phyloP scores from a whole-genome alignment of 2,113 vertebrate genomes.

The Atractosteus spatula region DNA sequence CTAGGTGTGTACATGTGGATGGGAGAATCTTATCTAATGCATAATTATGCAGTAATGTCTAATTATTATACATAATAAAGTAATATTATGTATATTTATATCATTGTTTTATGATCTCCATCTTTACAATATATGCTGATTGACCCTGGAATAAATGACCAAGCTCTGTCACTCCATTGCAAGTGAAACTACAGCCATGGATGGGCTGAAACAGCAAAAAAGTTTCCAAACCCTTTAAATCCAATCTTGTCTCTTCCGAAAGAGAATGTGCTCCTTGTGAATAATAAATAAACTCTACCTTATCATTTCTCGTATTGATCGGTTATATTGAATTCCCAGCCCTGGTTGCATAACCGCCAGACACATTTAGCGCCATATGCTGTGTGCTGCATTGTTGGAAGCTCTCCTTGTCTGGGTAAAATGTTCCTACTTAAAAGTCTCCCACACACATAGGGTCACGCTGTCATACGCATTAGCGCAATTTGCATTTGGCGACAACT shows the following conservation, averaged over 20 bases:
- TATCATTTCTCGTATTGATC: not conserved
- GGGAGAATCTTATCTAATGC: no score
- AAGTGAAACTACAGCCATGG: no score
- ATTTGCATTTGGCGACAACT: slow-evolving; percentile 45
- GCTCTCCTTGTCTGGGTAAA: slow-evolving; percentile 30
- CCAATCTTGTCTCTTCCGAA: no score
- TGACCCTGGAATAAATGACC: not conserved
- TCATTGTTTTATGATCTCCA: no score
- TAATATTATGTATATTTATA: no score
- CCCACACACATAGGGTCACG: slow-evolving; percentile 25
- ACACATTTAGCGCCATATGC: not conserved
- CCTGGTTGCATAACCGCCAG: not conserved
- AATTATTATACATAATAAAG: no score
- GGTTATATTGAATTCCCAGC: not conserved
- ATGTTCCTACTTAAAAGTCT: slow-evolving; percentile 40
- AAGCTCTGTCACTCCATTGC: not conserved
- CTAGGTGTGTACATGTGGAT: no score
- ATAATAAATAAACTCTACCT: not conserved
- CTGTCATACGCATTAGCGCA: slow-evolving; percentile 20
- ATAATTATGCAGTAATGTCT: no score
- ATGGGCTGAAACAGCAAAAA: no score
- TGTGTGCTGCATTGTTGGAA: not conserved
- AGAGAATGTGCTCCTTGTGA: not conserved
- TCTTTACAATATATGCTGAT: no score
- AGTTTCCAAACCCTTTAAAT: no score